phyloP scores from a whole-genome alignment of 2,797 vertebrate species.

The Cacajao melanocephalus region DNA sequence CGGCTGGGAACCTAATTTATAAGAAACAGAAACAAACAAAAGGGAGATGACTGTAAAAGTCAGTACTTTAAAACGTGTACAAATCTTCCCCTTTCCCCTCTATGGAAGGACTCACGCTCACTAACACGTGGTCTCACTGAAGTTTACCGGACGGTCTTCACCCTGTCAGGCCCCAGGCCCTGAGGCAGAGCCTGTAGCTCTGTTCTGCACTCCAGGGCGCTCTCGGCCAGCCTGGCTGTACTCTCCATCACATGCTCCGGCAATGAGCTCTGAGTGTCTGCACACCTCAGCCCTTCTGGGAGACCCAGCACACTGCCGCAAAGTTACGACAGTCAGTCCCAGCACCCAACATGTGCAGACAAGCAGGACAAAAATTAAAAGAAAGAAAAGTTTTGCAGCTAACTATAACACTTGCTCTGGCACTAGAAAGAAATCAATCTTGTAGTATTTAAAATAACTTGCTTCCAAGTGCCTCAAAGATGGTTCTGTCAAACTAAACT shows the following conservation, averaged over 20 bases:
- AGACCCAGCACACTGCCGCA: no score
- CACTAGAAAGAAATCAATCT: not conserved
- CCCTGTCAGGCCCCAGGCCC: rapidly evolving
- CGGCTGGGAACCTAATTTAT: not conserved
- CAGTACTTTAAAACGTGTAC: no score
- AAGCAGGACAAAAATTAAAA: not conserved
- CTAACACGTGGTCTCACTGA: no score
- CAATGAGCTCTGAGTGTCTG: not conserved
- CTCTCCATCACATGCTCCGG: no score
- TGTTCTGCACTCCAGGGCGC: not conserved
- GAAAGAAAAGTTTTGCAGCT: not conserved
- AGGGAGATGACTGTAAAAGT: not conserved
- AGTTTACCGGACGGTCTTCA: rapidly evolving
- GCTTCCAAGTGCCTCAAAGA: not conserved
- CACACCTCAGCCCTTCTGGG: no score
- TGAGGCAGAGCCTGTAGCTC: not conserved
- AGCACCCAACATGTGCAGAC: not conserved
- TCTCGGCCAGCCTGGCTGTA: not conserved
- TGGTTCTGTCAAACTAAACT: not conserved
- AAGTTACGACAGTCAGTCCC: not conserved
- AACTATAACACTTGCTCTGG: not conserved
- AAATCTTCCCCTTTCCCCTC: no score
- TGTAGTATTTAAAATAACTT: not conserved
- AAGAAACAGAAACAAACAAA: not conserved
- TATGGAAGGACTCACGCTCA: not conserved